phyloP scores from a whole-genome alignment of 2,797 vertebrate species.

The Phataginus tetradactyla region DNA sequence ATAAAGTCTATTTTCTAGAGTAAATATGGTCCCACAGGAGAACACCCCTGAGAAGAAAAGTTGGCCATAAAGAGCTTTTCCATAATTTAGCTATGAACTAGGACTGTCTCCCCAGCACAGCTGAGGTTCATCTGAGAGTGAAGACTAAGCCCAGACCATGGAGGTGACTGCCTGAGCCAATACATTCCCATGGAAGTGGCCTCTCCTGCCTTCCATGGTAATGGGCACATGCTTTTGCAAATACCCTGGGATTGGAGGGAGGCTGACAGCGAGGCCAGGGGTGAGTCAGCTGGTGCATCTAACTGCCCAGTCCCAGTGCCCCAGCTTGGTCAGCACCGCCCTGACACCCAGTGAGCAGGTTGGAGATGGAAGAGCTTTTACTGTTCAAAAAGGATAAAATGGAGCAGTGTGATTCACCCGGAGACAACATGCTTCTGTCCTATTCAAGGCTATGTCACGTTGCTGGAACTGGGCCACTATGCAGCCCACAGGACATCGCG shows the following conservation, averaged over 20 bases:
- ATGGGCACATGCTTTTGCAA: not conserved
- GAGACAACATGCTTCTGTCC: not conserved
- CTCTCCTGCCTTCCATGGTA: not conserved
- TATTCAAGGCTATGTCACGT: not conserved
- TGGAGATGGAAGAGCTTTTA: not conserved
- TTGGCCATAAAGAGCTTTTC: not conserved
- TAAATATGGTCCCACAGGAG: not conserved
- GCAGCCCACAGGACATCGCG: not conserved
- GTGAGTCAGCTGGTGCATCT: not conserved
- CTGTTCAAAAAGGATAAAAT: not conserved
- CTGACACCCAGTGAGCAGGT: not conserved
- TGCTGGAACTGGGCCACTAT: not conserved
- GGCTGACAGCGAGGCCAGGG: not conserved
- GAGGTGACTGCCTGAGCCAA: not conserved
- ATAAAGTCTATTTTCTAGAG: conserved; percentile 35
- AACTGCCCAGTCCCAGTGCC: not conserved
- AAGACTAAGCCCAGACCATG: not conserved
- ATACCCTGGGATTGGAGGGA: not conserved
- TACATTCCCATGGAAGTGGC: not conserved
- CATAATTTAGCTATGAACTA: not conserved
- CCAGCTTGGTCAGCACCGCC: not conserved
- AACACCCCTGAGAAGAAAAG: not conserved
- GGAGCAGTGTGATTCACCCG: not conserved
- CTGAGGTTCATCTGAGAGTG: not conserved
- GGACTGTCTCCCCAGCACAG: not conserved